Base-by-base conservation (phyloP, 2,888 invertebrate genomes). In the Barypeithes pellucidus region DNA sequence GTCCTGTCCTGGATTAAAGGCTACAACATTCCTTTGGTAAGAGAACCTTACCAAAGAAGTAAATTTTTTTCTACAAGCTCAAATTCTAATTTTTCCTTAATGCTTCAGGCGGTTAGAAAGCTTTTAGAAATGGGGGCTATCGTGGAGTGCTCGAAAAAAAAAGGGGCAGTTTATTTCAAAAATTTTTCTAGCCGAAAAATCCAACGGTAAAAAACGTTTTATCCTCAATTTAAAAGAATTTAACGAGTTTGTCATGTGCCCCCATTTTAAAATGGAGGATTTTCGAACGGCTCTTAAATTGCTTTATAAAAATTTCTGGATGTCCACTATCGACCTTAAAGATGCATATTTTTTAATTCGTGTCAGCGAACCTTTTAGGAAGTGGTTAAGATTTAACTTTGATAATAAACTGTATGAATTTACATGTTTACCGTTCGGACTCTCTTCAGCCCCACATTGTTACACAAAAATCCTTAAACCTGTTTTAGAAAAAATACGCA, bases 161-260 rank as follows among this genome's bases (percentile, higher is more conserved):
- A 16, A 36, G 14, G 22, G 18, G 3, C 57, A 59, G 16, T 67
- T 41, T 43, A 20, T 67, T 18, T 67, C 57, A 3, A 16, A 24
- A 3, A 57, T 43, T 43, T 67, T 59, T 45, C n/a, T 67, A 29
- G 59, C 57, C n/a, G 59, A 67, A n/a, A 59, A 67, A 43, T 41
- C 33, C n/a, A 59, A 20, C 18, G 67, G 67, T 4, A 22, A 20
- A 5, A 67, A 67, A 43, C 29, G 67, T 41, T 59, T 67, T 24
- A 57, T 59, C 1, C 14, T 67, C 9, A 57, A 67, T 14, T 41
- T 59, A 0, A 67, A 59, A 43, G 33, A 18, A 3, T 29, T 63
- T 18, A 63, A 45, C 14, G 14, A 24, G 4, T 47, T 45, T 12
- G 29, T 63, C 0, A 14, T 3, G 9, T 24, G 12, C 11, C 63